phyloP scores from a whole-genome alignment of 2,888 invertebrate species.

The Eustalomyia histrio region DNA sequence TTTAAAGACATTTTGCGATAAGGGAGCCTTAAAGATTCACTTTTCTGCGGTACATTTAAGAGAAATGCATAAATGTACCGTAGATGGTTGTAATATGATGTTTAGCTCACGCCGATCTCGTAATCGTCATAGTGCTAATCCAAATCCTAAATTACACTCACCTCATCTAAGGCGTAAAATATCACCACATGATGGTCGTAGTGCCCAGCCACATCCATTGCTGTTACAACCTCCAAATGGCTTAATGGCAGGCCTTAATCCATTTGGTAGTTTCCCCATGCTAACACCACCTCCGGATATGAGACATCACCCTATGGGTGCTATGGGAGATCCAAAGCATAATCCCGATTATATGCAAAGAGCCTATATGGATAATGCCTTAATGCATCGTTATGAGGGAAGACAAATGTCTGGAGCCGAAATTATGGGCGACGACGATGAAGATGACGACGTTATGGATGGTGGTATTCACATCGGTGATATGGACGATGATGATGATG shows the following conservation, averaged over 20 bases:
- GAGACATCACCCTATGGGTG: slow-evolving; percentile 78
- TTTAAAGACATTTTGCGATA: slow-evolving; percentile 99
- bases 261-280: slow-evolving; percentile 89
- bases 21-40: slow-evolving; percentile 99
- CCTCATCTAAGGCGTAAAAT: slow-evolving; percentile 96
- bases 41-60: slow-evolving; percentile 98
- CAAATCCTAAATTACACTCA: slow-evolving; percentile 98
- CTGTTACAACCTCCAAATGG: slow-evolving; percentile 85
- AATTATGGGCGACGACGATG: slow-evolving; percentile 76
- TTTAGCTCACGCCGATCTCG: slow-evolving; percentile 97
- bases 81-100: slow-evolving; percentile 99
- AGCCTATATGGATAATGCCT: slow-evolving; percentile 80
- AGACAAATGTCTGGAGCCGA: slow-evolving; percentile 78
- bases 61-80: slow-evolving; percentile 99
- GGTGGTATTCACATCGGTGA: slow-evolving; percentile 74
- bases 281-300: slow-evolving; percentile 83
- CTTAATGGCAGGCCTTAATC: slow-evolving; percentile 83
- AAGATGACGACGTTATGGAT: slow-evolving; percentile 77
- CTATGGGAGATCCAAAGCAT: slow-evolving; percentile 85
- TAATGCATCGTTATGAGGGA: slow-evolving; percentile 81
- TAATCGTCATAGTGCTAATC: slow-evolving; percentile 98
- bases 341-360: slow-evolving; percentile 81
- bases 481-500: slow-evolving; percentile 78
- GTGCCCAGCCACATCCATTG: slow-evolving; percentile 91
- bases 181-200: slow-evolving; percentile 95